Percentiles rank a stretch among this genome's conserved stretches.
phyloP scores from a whole-genome alignment of 2,888 invertebrate species.

The Siphlonurus alternatus region DNA sequence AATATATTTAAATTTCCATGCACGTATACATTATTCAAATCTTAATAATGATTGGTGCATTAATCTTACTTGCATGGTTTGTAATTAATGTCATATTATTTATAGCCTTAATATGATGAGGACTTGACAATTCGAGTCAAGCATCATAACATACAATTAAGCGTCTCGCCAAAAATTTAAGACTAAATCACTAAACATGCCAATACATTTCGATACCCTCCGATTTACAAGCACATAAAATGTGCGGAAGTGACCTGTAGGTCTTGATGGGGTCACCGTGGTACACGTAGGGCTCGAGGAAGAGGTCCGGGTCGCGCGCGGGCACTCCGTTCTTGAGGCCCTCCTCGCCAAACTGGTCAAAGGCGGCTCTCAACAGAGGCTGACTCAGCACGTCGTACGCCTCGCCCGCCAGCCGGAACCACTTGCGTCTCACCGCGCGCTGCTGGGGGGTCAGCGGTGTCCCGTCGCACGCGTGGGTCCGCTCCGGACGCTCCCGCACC shows the following conservation, averaged over 20 bases:
- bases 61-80: no score
- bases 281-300: slow-evolving; percentile 56
- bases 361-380: slow-evolving; percentile 51
- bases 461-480: slow-evolving; percentile 21
- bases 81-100: no score
- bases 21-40: no score
- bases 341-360: slow-evolving; percentile 79
- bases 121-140: no score
- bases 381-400: slow-evolving; percentile 61
- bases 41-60: no score
- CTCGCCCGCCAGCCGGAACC: slow-evolving; percentile 50
- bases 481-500: slow-evolving; percentile 41
- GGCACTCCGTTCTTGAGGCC: slow-evolving; percentile 68
- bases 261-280: slow-evolving; percentile 63
- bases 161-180: no score
- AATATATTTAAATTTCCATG: no score
- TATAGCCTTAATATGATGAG: no score
- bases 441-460: slow-evolving; percentile 33
- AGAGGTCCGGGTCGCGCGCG: slow-evolving; percentile 41
- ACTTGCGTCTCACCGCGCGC: slow-evolving; percentile 30
- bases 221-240: no score
- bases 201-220: no score
- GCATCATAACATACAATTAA: no score
- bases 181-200: background rate
- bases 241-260: no score